Evolutionary conservation across 64 coral and sea anemone species (phyloP).

Genomic region (Porites lutea): DNA sequence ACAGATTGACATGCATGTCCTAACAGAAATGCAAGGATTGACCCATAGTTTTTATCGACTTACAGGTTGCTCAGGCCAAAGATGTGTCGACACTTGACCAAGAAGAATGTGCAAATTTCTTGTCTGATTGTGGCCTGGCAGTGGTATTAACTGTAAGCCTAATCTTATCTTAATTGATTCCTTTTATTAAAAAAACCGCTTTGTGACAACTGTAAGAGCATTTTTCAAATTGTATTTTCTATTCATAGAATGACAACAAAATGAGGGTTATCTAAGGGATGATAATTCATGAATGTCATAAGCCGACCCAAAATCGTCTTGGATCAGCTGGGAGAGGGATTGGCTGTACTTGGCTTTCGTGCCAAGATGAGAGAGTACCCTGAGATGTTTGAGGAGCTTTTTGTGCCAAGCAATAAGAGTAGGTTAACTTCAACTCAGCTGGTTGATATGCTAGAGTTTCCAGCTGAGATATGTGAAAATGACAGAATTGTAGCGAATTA

Average conservation of each 20-base stretch:
- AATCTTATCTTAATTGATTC: background rate
- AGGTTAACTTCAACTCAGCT: too few species aligned
- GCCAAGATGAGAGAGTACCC: background rate
- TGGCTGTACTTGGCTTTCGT: too few species aligned
- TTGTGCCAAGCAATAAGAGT: too few species aligned
- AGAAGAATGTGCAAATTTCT: slow-evolving; percentile 42
- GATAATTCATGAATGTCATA: slow-evolving; percentile 3
- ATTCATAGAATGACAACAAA: slow-evolving; percentile 31
- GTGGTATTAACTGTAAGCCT: too few species aligned
- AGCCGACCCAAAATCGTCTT: slow-evolving; percentile 4
- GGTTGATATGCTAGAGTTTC: too few species aligned
- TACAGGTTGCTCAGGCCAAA: slow-evolving; percentile 43
- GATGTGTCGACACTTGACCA: slow-evolving; percentile 47
- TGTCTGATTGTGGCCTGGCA: slow-evolving; percentile 63
- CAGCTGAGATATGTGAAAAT: too few species aligned
- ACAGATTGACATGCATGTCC: background rate
- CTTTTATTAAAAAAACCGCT: slow-evolving; percentile 36
- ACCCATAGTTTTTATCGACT: slow-evolving; percentile 1
- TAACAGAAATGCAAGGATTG: background rate
- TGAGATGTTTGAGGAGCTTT: too few species aligned
- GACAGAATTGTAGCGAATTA: slow-evolving; percentile 14
- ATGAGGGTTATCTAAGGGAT: slow-evolving; percentile 23
- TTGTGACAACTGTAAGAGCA: background rate
- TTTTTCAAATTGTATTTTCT: background rate
- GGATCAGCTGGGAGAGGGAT: too few species aligned